A percentile compares a stretch with the other conserved stretches of the same genome.
Evolutionary conservation across 2,113 vertebrate genomes (phyloP).

Genomic region (Esox niger): DNA sequence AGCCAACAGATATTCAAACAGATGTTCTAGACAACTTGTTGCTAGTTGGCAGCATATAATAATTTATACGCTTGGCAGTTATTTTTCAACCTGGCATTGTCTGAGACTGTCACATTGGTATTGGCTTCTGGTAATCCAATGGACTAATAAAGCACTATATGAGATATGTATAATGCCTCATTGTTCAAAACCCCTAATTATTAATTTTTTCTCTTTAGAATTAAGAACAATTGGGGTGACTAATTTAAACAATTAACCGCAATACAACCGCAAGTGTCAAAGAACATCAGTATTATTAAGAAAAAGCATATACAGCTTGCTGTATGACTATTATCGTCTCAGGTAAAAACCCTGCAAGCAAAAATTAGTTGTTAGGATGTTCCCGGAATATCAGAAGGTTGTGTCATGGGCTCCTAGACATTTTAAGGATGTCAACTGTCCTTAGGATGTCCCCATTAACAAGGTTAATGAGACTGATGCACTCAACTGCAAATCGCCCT

Average conservation of each 20-base stretch:
- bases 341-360: background rate
- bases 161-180: background rate
- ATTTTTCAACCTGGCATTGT: background rate
- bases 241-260: background rate
- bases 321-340: no score
- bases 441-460: no score
- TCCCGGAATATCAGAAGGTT: no score
- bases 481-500: background rate
- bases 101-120: background rate
- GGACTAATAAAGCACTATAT: background rate
- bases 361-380: no score
- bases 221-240: background rate
- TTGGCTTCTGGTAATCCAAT: background rate
- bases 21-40: background rate
- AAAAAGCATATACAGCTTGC: background rate
- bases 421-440: no score
- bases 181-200: background rate
- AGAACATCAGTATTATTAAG: background rate
- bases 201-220: background rate
- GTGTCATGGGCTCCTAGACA: no score
- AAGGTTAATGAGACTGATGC: background rate
- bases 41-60: no score
- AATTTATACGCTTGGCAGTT: background rate
- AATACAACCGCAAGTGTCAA: background rate
- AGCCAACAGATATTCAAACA: background rate